Conservation (phyloP, 2,888 invertebrate genomes). For the Shargacucullia verbasci region DNA sequence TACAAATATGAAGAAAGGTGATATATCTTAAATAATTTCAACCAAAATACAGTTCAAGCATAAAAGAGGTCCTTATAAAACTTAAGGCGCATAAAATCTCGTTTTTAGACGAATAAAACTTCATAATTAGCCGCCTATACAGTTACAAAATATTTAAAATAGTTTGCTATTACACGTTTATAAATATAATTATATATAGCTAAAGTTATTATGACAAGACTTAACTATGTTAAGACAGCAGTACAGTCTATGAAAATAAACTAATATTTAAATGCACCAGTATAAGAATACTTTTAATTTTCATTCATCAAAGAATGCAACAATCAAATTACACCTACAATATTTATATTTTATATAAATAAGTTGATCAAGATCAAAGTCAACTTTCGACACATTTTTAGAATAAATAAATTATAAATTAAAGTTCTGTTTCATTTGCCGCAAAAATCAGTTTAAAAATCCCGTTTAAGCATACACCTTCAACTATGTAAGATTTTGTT, state of each 20-base stretch:
- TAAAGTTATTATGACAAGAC: conserved; percentile 43
- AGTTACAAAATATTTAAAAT: conserved; percentile 19
- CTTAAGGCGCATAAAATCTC: conserved; percentile 64
- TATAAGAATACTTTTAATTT: background rate
- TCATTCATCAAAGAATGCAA: background rate
- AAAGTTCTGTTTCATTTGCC: too few species aligned
- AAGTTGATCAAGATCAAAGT: too few species aligned
- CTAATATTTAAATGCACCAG: conserved; percentile 39
- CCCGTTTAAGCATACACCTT: too few species aligned
- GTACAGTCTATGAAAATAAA: conserved; percentile 42
- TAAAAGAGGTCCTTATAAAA: conserved; percentile 55
- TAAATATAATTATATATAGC: background rate
- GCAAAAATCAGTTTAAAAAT: too few species aligned
- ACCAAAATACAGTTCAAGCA: conserved; percentile 31
- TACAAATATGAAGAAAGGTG: too few species aligned
- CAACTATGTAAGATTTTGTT: too few species aligned
- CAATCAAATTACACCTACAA: background rate
- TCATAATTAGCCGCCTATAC: conserved; percentile 25
- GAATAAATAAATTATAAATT: too few species aligned
- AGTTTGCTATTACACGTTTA: too few species aligned
- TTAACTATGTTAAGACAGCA: conserved; percentile 27
- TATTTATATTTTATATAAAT: too few species aligned
- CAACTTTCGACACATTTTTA: too few species aligned
- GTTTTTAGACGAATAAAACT: conserved; percentile 6
- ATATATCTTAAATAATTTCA: too few species aligned